These are phyloP conservation scores for Athene cunicularia DNA, from an alignment of 2,113 vertebrate genomes.

Conservation along the genomic window DNA sequence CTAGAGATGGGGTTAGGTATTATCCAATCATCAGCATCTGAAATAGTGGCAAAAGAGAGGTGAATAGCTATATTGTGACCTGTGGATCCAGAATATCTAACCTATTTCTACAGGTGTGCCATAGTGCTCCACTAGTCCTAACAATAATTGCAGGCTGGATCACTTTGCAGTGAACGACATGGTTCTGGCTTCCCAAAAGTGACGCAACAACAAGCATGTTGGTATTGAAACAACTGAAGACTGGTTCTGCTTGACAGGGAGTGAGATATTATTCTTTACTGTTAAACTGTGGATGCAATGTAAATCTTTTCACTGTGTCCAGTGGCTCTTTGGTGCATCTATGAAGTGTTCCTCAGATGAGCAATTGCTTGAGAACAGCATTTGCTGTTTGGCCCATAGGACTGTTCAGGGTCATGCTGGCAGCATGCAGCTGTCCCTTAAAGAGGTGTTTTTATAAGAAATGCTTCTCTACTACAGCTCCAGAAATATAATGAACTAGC, in stretches of 20 bases:
- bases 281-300: not conserved
- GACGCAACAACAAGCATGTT: not conserved
- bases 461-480: not conserved
- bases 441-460: not conserved
- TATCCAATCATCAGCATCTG: not conserved
- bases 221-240: not conserved
- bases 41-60: not conserved
- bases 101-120: not conserved
- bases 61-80: not conserved
- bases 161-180: not conserved
- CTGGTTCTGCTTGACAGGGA: not conserved
- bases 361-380: accelerated
- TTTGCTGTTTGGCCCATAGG: not conserved
- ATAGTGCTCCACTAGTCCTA: not conserved
- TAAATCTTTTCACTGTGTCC: not conserved
- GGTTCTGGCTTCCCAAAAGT: not conserved
- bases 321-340: accelerated
- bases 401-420: not conserved
- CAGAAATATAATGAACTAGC: not conserved
- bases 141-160: not conserved
- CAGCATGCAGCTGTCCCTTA: not conserved
- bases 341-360: not conserved
- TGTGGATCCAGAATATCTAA: not conserved
- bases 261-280: not conserved
- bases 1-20: not conserved